Conservation (phyloP, 2,888 invertebrate genomes). For the Callyntrura guangdongensis region DNA sequence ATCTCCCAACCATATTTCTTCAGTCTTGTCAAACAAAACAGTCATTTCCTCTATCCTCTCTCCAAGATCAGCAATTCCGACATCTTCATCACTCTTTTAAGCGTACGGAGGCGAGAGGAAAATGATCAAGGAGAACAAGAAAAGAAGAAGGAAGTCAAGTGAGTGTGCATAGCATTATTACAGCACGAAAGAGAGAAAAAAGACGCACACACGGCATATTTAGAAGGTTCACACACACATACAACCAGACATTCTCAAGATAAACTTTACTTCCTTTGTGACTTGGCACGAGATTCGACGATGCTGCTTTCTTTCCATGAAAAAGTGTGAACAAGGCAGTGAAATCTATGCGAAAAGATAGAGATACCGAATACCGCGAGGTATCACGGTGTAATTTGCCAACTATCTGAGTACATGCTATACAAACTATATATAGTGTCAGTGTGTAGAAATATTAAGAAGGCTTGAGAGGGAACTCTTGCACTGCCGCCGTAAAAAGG, state of each 20-base stretch:
- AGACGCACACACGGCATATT: constrained; percentile 44
- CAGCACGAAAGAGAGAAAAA: constrained; percentile 7
- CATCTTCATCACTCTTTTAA: constrained; percentile 75
- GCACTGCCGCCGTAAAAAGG: constrained; percentile 52
- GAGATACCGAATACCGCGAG: constrained; percentile 41
- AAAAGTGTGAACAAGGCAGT: constrained; percentile 77
- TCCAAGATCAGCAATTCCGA: constrained; percentile 79
- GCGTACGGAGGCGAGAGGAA: constrained; percentile 34
- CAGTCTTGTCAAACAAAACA: constrained; percentile 80
- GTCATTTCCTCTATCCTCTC: constrained; percentile 78
- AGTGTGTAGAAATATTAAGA: neutral
- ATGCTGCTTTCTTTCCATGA: constrained; percentile 71
- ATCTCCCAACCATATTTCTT: constrained; percentile 79
- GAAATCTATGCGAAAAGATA: constrained; percentile 73
- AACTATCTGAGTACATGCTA: constrained; percentile 32
- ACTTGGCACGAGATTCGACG: constrained; percentile 69
- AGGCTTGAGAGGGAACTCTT: neutral
- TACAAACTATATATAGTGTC: neutral
- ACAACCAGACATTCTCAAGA: constrained; percentile 45
- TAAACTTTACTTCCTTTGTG: constrained; percentile 70
- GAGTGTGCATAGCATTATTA: constrained; percentile 43
- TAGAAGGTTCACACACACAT: constrained; percentile 36
- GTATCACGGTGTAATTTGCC: constrained; percentile 49
- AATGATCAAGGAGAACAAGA: constrained; percentile 35
- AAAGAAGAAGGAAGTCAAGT: constrained; percentile 50